Base-by-base conservation (phyloP, 2,888 invertebrate genomes). In the Acleris emargana region DNA sequence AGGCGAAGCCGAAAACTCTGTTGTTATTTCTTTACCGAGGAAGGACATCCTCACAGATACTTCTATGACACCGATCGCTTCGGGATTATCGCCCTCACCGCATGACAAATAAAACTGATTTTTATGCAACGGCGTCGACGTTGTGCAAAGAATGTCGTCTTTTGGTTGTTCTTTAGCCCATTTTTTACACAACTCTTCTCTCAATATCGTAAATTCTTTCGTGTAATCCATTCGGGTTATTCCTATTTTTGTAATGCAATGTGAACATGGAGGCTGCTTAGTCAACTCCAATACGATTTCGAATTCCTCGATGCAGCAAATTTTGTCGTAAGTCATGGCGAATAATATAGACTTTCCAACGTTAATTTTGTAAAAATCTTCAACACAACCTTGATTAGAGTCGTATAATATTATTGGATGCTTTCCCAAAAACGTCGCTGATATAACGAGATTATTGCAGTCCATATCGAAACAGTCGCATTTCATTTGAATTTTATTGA, bases 401-500 rank as follows among this genome's bases (percentile, higher is more conserved):
- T 91, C 90, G 67, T 90, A 91, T 55, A 92, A 73, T 49, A 85
- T 73, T 61, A 92, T 84, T 1, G 91, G 91, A 62, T 74, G 80
- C 72, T 91, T 92, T 4, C 89, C 90, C 53, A 92, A 76, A 75
- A 91, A 92, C 32, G 78, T 74, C 28, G 89, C 90, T 16, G 86
- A 77, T 68, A 92, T 90, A 3, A 91, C 85, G 59, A 92, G 80
- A 74, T 91, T 91, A 67, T 89, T 89, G 64, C 78, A 84, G 73
- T 89, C 88, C 49, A 91, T 75, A 67, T 91, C 88, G 68, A 91
- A 91, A 74, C 91, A 91, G 71, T 92, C 91, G 71, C 91, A 92
- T 68, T 91, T 92, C 91, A 91, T 91, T 68, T 89, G 84, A 64
- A 92, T 91, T 80, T 88, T 91, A 73, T 91, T 92, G 45, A 92